Evolutionary conservation across 2,113 vertebrate genomes (phyloP), one percentile per base, ranked within the genome.

Genomic region (Cololabis saira): DNA sequence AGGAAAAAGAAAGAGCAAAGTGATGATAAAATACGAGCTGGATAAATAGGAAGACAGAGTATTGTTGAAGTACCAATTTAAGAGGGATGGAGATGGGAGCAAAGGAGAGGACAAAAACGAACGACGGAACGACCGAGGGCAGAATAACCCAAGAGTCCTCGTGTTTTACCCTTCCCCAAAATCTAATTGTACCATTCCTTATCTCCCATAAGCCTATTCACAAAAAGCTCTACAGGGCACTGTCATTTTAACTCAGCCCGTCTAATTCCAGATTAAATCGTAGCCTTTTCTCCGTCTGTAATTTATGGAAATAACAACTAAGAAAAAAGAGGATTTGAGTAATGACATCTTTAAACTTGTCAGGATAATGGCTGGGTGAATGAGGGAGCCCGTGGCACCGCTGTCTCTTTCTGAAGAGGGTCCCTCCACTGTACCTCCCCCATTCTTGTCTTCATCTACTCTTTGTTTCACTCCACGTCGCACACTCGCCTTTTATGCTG

Each of bases 221-320:
- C 76, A 71, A 85, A 85, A 81, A 86, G 82, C 89, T 90, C 90
- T 88, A 85, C 87, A 78, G 87, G 87, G 83, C 87, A 80, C 84
- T 54, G 87, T 83, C 77, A 88, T 89, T 89, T 86, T 85, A 80
- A 85, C 84, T 82, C 83, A 78, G 71, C 76, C 61, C 48, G 66
- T 82, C 88, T 89, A 89, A 90, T 86, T 90, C 89, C 88, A 83
- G 85, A 84, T 87, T 89, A 89, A 90, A 91, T 92, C 88, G 76
- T 81, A 22, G 81, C 86, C 87, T 86, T 90, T 90, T 88, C 85
- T 85, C 83, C 75, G 48, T 72, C 65, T 15, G 87, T 92, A 92
- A 93, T 92, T 90, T 93, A 91, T 89, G 88, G 89, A 89, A 92
- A 92, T 90, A 90, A 92, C 85, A 91, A 92, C 81, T 89, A 89